A percentile compares a stretch with the other conserved stretches of the same genome.
Conservation (phyloP, 2,797 vertebrate genomes). For the Brachyrhaphis roseni region DNA sequence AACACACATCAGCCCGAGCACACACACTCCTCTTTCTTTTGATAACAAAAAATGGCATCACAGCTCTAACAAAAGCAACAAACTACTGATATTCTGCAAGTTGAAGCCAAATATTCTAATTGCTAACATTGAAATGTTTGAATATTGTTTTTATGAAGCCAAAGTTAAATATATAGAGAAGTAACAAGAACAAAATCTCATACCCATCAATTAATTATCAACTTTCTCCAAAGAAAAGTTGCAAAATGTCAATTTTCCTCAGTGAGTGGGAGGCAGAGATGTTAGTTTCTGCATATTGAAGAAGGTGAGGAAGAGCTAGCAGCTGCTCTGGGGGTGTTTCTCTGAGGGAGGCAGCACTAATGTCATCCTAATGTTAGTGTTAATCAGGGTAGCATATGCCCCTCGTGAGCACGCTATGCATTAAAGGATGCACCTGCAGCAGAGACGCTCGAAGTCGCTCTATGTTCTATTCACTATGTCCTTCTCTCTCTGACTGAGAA, state of each 20-base stretch:
- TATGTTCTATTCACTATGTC: not conserved
- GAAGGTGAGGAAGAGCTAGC: constrained; percentile 50
- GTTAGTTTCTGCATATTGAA: constrained; percentile 46
- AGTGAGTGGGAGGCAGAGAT: constrained; percentile 32
- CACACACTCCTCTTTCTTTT: constrained; percentile 11
- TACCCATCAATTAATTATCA: constrained; percentile 20
- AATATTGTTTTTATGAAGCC: not conserved
- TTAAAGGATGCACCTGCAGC: constrained; percentile 50
- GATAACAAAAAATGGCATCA: not conserved
- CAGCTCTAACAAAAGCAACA: not conserved
- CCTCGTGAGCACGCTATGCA: constrained; percentile 16
- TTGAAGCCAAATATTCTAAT: not conserved
- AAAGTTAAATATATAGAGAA: not conserved
- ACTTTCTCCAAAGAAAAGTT: constrained; percentile 15
- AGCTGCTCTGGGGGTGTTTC: constrained; percentile 68
- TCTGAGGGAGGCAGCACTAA: constrained; percentile 64
- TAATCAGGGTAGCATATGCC: constrained; percentile 74
- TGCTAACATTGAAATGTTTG: not conserved
- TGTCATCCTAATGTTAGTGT: constrained; percentile 68
- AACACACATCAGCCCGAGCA: not conserved
- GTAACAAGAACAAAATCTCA: not conserved
- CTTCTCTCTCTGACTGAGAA: constrained; percentile 2
- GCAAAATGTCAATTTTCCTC: constrained; percentile 1
- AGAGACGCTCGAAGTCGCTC: constrained; percentile 8
- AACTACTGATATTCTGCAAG: not conserved